Evolutionary conservation across 2,888 invertebrate genomes (phyloP), one percentile per base, ranked within the genome.

Genomic region (Hipparchia sbordonii): DNA sequence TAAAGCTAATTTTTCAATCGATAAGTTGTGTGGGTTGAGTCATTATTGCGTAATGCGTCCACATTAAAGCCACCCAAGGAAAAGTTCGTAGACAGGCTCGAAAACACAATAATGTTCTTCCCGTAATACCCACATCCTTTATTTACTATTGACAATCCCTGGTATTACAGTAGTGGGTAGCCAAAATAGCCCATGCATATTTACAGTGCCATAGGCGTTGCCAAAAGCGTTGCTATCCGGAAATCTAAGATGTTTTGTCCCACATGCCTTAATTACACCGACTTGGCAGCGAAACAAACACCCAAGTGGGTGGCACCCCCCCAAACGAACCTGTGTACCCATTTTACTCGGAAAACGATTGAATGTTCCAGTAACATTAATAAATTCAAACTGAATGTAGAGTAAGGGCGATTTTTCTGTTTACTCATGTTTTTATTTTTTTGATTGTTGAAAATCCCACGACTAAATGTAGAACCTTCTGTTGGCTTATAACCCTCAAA

Each of bases 191-290:
- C 46, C 23, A 59, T 68, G 68, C 57, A 68, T 68, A 68, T 68
- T 68, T 68, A 68, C 68, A 68, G 48, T 60, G 68, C 68, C 33
- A 23, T 48, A 48, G 33, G 60, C 59, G 46, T 68, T 68, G 68
- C 68, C 68, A 68, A 68, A 68, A 68, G 68, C 68, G 68, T 51
- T 59, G 57, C 68, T 59, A 68, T 68, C 59, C 48, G 46, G 51
- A 60, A 59, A 68, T 68, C 68, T 68, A 68, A 68, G 68, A 68
- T 57, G 68, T 68, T 68, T 68, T 68, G 68, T 51, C 68, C 48
- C 59, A 60, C 68, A 57, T 48, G 68, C 68, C 68, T 68, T 68
- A 68, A 68, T 68, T 68, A 68, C 51, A 33, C 59, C 48, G 68
- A 68, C 59, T 68, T 68, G 68, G 68, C 68, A 68, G 68, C 33